These are phyloP conservation scores for Agapornis roseicollis DNA, from an alignment of 2,113 vertebrate genomes.

Conservation along the genomic window DNA sequence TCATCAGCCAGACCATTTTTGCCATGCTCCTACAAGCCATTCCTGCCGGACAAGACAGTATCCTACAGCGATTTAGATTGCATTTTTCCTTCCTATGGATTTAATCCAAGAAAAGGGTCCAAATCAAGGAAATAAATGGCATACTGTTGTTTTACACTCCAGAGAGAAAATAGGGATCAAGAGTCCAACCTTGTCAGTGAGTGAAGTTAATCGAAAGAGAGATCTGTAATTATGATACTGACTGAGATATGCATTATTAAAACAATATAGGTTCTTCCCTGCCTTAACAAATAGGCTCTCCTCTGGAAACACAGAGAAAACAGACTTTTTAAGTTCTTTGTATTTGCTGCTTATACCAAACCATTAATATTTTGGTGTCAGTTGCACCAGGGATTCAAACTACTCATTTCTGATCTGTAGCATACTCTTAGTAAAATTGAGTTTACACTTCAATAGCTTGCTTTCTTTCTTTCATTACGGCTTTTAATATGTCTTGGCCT, in stretches of 20 bases:
- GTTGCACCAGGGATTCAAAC: not conserved
- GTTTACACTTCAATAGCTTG: constrained; percentile 45
- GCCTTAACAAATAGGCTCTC: not conserved
- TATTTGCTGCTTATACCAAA: constrained; percentile 1
- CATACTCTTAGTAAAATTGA: constrained; percentile 26
- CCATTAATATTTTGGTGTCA: constrained; percentile 27
- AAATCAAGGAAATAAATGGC: not conserved
- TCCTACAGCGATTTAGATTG: not conserved
- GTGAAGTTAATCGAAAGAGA: not conserved
- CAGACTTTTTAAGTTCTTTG: not conserved
- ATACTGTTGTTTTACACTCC: not conserved
- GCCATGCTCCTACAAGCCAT: not conserved
- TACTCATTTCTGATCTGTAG: constrained; percentile 37
- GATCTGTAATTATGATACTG: not conserved
- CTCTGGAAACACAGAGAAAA: not conserved
- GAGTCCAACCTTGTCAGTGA: not conserved
- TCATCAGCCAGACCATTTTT: not conserved
- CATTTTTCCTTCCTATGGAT: not conserved
- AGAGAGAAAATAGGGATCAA: not conserved
- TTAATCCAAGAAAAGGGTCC: not conserved
- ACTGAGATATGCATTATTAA: not conserved
- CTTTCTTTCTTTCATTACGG: constrained; percentile 59
- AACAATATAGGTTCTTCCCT: not conserved
- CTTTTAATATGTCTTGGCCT: constrained; percentile 47
- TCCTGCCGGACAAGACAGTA: not conserved